Evolutionary conservation across 2,888 invertebrate species (phyloP), one percentile per base, ranked within the genome.

Genomic region (Megastigmus dorsalis): DNA sequence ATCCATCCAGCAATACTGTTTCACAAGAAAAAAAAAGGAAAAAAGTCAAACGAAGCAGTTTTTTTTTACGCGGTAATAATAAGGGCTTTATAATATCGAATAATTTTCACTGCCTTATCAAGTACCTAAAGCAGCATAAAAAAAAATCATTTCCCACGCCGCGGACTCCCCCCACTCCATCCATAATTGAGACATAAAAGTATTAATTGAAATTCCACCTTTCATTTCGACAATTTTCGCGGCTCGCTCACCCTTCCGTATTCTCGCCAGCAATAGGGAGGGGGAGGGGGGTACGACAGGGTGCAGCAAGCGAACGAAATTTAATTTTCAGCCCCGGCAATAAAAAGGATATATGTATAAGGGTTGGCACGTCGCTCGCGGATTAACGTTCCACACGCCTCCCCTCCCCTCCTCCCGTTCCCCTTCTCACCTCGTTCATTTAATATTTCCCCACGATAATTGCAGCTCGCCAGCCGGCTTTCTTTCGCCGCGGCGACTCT

Each of bases 161-260:
- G 30, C 9, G 57, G 7, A 67, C 20, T 28, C n/a, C 3, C 36
- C 45, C n/a, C 13, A 67, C 20, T 28, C n/a, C 3, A 36, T 54
- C n/a, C 45, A 28, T 69, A 55, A 65, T 55, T 48, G 48, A 10
- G 6, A 5, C 26, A 28, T 38, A 36, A 69, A 59, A 50, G 50
- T 15, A 74, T 65, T 69, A 65, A 50, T 63, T 74, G 65, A 74
- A 68, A 74, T 63, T 69, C 23, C 65, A 65, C 15, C 57, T 28
- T 52, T 57, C 23, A 55, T 50, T 52, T 41, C 28, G 4, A 48
- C 20, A 26, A 63, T 57, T 63, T 67, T 52, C 43, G 23, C 30
- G 45, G n/a, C 41, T 38, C 62, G 33, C 6, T 71, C 43, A 28
- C n/a, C 26, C 1, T 52, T 28, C 18, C 6, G 3, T 15, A 33